Evolutionary conservation across 2,113 vertebrate species (phyloP), one percentile per base, ranked within the genome.

Genomic region (Bujurquina vittata): DNA sequence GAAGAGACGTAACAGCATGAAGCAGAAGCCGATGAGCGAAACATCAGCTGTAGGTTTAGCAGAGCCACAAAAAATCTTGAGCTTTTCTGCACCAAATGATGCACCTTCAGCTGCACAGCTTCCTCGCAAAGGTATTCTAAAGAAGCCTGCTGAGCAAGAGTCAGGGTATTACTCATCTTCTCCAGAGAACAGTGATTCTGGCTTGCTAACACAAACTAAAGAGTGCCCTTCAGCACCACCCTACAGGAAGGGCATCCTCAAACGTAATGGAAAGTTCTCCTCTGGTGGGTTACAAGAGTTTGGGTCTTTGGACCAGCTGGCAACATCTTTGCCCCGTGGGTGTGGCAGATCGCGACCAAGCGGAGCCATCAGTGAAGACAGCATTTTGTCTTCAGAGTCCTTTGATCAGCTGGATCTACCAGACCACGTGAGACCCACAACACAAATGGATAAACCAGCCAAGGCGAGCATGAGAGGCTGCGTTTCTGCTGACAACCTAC

Each of bases 311-410:
- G 63, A 95, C 0, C 96, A 97, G 81, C 91, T 97, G 5, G 91
- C 96, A 0, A 84, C 87, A 1, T 95, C 72, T 75, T 87, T 78
- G 67, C 94, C 84, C 1, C 57, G 77, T 20, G n/a, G 83, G 1
- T 0, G 74, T 60, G 63, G 54, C 0, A 84, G 91, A 77, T 10
- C 83, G 1, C 94, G 93, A 52, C 97, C 97, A 0, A 92, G 92
- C 0, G 95, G 95, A 0, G 97, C 97, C 0, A 92, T 96, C 79
- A 99, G 98, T 0, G 96, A 99, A 93, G 98, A 99, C 91, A 99
- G 98, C 93, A 99, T 99, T 87, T 95, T 99, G 55, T 99, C 98
- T 80, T 97, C 97, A 0, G 98, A 99, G 90, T 99, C 98, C 76
- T 99, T 99, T 1, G 98, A 99, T 56, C 96, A 95, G 79, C 94